Percentiles rank a stretch among this genome's conserved stretches.
These are phyloP conservation scores for Gryllus bimaculatus DNA, from an alignment of 1,140 invertebrate species.

Conservation along the genomic window DNA sequence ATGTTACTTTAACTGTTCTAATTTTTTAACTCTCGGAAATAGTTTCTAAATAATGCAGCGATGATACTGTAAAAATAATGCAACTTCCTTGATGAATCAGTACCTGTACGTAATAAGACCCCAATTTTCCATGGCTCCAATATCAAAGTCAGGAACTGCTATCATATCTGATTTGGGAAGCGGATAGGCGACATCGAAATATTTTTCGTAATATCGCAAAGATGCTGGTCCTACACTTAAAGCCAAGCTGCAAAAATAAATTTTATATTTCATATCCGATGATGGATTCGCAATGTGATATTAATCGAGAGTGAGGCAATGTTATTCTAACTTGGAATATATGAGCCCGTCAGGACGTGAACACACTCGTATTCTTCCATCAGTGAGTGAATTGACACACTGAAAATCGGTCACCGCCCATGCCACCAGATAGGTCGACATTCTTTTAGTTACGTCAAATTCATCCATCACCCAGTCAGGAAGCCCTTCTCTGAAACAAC, in stretches of 20 bases:
- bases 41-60: too few species aligned
- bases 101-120: slow-evolving; percentile 41
- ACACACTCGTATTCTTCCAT: not conserved
- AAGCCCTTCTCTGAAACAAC: not conserved
- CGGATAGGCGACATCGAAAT: slow-evolving; percentile 3
- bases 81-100: too few species aligned
- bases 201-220: slow-evolving; percentile 4
- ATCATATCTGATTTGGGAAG: slow-evolving; percentile 29
- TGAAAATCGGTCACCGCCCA: slow-evolving; percentile 60
- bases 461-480: slow-evolving; percentile 16
- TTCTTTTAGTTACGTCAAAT: slow-evolving; percentile 31
- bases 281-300: slow-evolving; percentile 31
- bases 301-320: not conserved
- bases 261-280: not conserved
- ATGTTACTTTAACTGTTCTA: too few species aligned
- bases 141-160: slow-evolving; percentile 43
- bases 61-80: too few species aligned
- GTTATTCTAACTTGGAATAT: slow-evolving; percentile 59
- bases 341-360: slow-evolving; percentile 44
- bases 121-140: slow-evolving; percentile 55
- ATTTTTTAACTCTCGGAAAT: too few species aligned
- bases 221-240: slow-evolving; percentile 67
- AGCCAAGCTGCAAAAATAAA: not conserved
- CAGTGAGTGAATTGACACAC: not conserved
- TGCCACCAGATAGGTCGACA: slow-evolving; percentile 71